These are phyloP conservation scores for Astreopora myriophthalma DNA, from an alignment of 64 coral and sea anemone genomes.

Conservation along the genomic window DNA sequence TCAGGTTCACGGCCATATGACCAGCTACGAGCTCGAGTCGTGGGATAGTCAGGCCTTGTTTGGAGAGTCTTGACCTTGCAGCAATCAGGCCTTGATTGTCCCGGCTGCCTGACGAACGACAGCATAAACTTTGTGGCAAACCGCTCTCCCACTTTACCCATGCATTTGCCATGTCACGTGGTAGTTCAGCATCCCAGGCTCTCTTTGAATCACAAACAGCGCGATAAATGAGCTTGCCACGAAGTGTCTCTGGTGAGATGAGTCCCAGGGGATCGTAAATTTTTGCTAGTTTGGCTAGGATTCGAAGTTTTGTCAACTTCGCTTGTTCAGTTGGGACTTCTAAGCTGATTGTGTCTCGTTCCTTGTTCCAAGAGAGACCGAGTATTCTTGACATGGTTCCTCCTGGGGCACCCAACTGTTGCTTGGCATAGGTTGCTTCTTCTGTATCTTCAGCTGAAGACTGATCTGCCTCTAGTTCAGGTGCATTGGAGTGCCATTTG, in stretches of 20 bases:
- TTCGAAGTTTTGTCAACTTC: not conserved
- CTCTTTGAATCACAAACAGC: slow-evolving; percentile 1
- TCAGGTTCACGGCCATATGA: slow-evolving; percentile 16
- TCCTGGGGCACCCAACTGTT: not conserved
- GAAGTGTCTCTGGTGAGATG: not conserved
- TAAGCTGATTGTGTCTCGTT: not conserved
- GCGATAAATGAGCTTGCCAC: slow-evolving; percentile 23
- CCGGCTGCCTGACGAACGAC: not conserved
- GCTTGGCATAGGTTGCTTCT: too few relatives aligned
- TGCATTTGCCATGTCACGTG: not conserved
- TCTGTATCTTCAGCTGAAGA: too few relatives aligned
- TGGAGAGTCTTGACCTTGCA: not conserved
- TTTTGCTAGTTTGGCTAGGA: slow-evolving; percentile 12
- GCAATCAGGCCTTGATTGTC: slow-evolving; percentile 11
- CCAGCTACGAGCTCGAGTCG: not conserved
- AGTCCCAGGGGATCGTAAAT: slow-evolving; percentile 33
- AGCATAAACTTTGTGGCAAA: slow-evolving; percentile 26
- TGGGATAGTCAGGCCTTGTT: not conserved
- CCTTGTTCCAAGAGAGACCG: not conserved
- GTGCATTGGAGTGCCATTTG: too few relatives aligned
- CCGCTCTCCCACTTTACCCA: slow-evolving; percentile 15
- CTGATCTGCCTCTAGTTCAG: too few relatives aligned
- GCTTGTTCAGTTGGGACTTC: not conserved
- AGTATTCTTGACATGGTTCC: not conserved
- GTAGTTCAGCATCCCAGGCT: not conserved